These are phyloP conservation scores for Toxotes jaculatrix DNA, from an alignment of 2,113 vertebrate species.

Conservation along the genomic window DNA sequence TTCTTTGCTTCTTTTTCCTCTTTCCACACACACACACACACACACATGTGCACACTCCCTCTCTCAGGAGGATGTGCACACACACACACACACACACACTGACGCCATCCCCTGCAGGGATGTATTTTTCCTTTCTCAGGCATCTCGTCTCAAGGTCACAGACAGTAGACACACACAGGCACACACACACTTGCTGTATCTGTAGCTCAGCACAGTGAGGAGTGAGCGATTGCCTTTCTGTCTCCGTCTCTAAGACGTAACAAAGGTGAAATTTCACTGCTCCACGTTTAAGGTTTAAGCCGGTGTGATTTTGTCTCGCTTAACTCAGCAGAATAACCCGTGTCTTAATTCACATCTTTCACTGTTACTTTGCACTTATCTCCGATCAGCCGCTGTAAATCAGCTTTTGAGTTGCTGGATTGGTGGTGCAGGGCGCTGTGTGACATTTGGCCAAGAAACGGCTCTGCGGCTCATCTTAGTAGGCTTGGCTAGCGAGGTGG, in stretches of 20 bases:
- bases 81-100: constrained; percentile 24
- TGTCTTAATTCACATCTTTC: neutral
- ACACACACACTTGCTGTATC: constrained; percentile 28
- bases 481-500: constrained; percentile 33
- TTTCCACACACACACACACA: constrained; percentile 11
- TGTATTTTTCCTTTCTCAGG: constrained; percentile 68
- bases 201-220: constrained; percentile 18
- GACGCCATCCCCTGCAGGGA: constrained; percentile 51
- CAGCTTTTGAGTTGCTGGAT: constrained; percentile 4
- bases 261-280: neutral
- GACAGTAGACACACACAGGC: constrained; percentile 39
- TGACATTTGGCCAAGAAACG: constrained; percentile 55
- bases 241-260: neutral
- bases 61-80: constrained; percentile 31
- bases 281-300: neutral
- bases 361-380: neutral
- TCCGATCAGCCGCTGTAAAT: neutral
- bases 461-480: constrained; percentile 37
- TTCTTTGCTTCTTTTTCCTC: neutral
- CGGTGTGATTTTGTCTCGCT: too few species aligned
- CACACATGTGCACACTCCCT: constrained; percentile 2
- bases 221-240: neutral
- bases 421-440: neutral
- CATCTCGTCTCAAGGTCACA: constrained; percentile 68
- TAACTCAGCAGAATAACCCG: too few species aligned